Conservation (phyloP, 2,888 invertebrate genomes). For the Tryphoninae sp. region DNA sequence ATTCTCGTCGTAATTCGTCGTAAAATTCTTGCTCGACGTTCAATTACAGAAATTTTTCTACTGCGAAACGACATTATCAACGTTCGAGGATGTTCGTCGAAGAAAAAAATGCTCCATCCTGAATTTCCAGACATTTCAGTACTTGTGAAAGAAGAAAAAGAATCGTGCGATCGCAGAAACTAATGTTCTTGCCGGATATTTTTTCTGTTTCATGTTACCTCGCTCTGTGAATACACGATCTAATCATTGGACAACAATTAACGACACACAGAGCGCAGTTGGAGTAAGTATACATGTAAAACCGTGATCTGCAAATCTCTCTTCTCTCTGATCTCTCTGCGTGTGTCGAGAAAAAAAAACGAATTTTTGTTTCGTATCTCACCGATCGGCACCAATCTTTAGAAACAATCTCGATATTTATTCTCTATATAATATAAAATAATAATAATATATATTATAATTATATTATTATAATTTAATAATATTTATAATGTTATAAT, state of each 20-base stretch:
- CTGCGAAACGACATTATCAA: not conserved
- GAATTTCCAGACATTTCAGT: too few species aligned
- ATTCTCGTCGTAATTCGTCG: not conserved
- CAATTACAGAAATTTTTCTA: constrained; percentile 38
- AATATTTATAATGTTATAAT: too few species aligned
- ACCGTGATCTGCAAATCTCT: constrained; percentile 41
- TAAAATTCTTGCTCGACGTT: not conserved
- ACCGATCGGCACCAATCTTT: constrained; percentile 59
- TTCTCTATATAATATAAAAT: not conserved
- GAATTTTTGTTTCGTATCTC: constrained; percentile 33
- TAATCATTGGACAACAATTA: constrained; percentile 60
- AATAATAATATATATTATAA: too few species aligned
- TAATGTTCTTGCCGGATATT: constrained; percentile 61
- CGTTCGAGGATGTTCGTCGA: not conserved
- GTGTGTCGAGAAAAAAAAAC: constrained; percentile 41
- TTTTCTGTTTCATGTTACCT: constrained; percentile 75
- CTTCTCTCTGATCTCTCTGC: constrained; percentile 39
- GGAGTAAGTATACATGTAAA: constrained; percentile 79
- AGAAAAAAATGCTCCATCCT: not conserved
- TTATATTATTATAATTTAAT: too few species aligned
- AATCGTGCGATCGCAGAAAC: constrained; percentile 27
- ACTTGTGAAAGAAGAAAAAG: constrained; percentile 40
- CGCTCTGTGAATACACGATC: constrained; percentile 60
- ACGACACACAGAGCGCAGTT: constrained; percentile 79
- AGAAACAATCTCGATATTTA: constrained; percentile 34